Conservation (phyloP, 2,888 invertebrate genomes). For the Hetaerina titia region DNA sequence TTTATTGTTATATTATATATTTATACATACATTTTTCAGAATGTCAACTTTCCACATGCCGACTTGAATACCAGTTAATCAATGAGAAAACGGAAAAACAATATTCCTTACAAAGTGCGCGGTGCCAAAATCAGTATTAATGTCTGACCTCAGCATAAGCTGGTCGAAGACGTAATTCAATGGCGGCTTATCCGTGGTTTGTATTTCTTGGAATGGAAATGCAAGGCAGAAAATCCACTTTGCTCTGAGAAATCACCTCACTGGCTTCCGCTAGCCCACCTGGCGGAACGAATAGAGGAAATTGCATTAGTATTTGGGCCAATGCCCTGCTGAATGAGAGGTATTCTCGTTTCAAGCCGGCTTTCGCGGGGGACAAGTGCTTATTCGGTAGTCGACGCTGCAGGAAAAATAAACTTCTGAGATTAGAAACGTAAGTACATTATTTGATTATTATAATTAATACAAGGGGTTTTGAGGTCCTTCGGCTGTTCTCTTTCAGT, state of each 20-base stretch:
- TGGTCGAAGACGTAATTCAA: slow-evolving; percentile 23
- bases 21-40: no score
- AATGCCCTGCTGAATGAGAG: slow-evolving; percentile 41
- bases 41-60: not conserved
- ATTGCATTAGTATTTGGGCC: slow-evolving; percentile 59
- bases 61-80: not conserved
- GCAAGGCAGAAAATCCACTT: slow-evolving; percentile 34
- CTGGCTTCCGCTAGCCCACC: slow-evolving; percentile 39
- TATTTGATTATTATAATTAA: no score
- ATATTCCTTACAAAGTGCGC: not conserved
- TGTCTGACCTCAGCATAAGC: slow-evolving; percentile 40
- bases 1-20: no score
- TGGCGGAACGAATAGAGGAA: slow-evolving; percentile 39
- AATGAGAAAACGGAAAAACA: not conserved
- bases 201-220: slow-evolving; percentile 37
- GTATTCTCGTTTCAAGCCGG: slow-evolving; percentile 9
- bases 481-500: no score
- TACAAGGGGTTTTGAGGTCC: no score
- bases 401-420: not conserved
- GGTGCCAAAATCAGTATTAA: not conserved
- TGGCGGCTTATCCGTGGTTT: slow-evolving; percentile 39
- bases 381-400: not conserved
- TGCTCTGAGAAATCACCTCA: slow-evolving; percentile 6
- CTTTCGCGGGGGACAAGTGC: not conserved
- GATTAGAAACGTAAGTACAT: not conserved